These are phyloP conservation scores for Puntigrus tetrazona DNA, from an alignment of 2,113 vertebrate genomes.

Conservation along the genomic window DNA sequence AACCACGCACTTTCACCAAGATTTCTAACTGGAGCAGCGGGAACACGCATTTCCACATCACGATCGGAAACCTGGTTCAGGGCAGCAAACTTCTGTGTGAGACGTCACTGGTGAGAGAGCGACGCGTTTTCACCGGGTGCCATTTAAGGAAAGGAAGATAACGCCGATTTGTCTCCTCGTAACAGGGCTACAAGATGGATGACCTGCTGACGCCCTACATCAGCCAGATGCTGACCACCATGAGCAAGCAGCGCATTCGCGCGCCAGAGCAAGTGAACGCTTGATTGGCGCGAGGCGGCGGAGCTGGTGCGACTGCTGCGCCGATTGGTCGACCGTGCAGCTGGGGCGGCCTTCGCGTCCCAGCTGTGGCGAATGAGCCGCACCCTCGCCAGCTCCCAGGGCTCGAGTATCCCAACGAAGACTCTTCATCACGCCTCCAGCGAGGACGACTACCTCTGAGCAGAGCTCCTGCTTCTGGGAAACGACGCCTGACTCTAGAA, in stretches of 20 bases:
- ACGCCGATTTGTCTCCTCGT: neutral
- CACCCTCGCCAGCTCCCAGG: conserved; percentile 75
- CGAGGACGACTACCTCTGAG: conserved; percentile 83
- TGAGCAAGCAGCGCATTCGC: conserved; percentile 90
- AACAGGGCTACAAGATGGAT: conserved; percentile 98
- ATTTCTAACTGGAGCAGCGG: conserved; percentile 99
- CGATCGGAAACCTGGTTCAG: conserved; percentile 93
- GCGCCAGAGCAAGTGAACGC: conserved; percentile 88
- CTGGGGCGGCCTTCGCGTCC: conserved; percentile 78
- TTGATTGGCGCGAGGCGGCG: conserved; percentile 75
- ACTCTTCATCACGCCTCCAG: conserved; percentile 77
- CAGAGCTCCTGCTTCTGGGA: neutral
- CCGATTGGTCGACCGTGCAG: conserved; percentile 81
- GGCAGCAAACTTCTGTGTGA: conserved; percentile 97
- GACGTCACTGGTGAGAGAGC: conserved; percentile 87
- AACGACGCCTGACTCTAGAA: neutral
- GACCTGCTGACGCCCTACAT: conserved; percentile 96
- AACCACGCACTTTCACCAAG: conserved; percentile 96
- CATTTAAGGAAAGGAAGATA: neutral
- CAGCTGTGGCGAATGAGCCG: conserved; percentile 82
- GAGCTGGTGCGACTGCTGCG: conserved; percentile 76
- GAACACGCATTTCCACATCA: conserved; percentile 97
- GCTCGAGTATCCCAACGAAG: conserved; percentile 72
- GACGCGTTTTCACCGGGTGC: neutral
- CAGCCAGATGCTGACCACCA: conserved; percentile 96